A percentile compares a stretch with the other conserved stretches of the same genome.
phyloP scores from a whole-genome alignment of 30 jellyfish, hydroid and myxozoan genomes.

The Cassiopea xamachana region DNA sequence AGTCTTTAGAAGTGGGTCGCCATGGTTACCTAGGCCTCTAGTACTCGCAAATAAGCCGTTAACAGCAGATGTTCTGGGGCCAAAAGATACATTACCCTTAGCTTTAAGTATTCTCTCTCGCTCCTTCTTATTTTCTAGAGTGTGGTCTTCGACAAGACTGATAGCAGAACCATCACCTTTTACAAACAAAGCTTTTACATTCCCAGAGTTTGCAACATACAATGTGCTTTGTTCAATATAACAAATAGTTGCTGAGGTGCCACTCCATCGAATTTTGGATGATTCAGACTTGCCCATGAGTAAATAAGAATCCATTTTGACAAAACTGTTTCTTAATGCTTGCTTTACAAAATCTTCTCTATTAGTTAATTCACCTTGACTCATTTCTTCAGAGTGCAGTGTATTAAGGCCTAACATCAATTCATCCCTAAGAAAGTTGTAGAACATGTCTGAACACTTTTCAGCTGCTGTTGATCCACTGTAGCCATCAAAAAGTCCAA shows the following conservation, averaged over 20 bases:
- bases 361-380: background rate
- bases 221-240: conserved; percentile 47
- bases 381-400: background rate
- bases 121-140: conserved; percentile 33
- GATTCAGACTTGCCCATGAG: conserved; percentile 57
- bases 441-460: conserved; percentile 34
- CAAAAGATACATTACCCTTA: conserved; percentile 23
- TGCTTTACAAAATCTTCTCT: conserved; percentile 33
- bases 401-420: background rate
- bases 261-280: conserved; percentile 76
- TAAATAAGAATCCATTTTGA: conserved; percentile 44
- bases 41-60: conserved; percentile 67
- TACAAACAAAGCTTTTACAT: conserved; percentile 56
- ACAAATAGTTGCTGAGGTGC: conserved; percentile 68
- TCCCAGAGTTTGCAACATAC: conserved; percentile 66
- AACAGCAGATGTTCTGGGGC: conserved; percentile 19
- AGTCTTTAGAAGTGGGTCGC: conserved; percentile 56
- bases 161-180: conserved; percentile 67
- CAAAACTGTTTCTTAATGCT: conserved; percentile 33
- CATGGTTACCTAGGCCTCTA: conserved; percentile 82
- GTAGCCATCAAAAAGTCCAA: conserved; percentile 85
- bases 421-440: conserved; percentile 33
- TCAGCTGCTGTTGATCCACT: conserved; percentile 76
- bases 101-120: conserved; percentile 44
- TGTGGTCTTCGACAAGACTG: conserved; percentile 47